A percentile compares a stretch with the other conserved stretches of the same genome.
Conservation (phyloP, 1,140 invertebrate species). For the Aphaenogaster ashmeadi region DNA sequence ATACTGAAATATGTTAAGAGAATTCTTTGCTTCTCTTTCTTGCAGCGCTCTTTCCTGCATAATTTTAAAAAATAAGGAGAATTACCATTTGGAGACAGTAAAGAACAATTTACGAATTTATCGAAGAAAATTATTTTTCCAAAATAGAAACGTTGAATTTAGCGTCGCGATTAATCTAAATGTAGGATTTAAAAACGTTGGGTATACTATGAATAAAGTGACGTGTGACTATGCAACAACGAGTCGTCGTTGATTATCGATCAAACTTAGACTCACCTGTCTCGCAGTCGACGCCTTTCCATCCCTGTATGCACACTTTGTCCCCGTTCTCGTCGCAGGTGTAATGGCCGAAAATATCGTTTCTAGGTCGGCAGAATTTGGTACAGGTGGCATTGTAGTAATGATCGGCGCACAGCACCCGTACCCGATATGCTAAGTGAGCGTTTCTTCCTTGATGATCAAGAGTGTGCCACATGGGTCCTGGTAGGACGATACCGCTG, state of each 20-base stretch:
- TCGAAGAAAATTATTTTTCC: background rate
- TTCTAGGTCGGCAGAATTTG: conserved; percentile 95
- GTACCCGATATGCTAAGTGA: conserved; percentile 94
- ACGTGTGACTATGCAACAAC: background rate
- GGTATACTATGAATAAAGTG: background rate
- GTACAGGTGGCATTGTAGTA: conserved; percentile 98
- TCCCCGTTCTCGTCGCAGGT: conserved; percentile 95
- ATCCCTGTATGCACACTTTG: conserved; percentile 96
- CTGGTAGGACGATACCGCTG: conserved; percentile 96
- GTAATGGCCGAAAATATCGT: conserved; percentile 98
- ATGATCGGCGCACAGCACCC: conserved; percentile 96
- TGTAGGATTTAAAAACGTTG: background rate
- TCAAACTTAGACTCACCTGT: conserved; percentile 89
- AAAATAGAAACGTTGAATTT: background rate
- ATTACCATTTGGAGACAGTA: background rate
- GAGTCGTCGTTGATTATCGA: background rate
- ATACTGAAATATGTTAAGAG: conserved; percentile 48
- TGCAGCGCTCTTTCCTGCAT: background rate
- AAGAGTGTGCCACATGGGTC: conserved; percentile 96
- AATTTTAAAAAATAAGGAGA: background rate
- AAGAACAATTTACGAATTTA: conserved; percentile 8
- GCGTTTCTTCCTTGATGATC: conserved; percentile 92
- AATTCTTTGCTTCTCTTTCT: conserved; percentile 1
- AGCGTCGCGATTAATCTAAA: background rate
- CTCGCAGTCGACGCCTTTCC: conserved; percentile 97